Evolutionary conservation across 2,888 invertebrate species (phyloP).

Genomic region (Thymelicus acteon): DNA sequence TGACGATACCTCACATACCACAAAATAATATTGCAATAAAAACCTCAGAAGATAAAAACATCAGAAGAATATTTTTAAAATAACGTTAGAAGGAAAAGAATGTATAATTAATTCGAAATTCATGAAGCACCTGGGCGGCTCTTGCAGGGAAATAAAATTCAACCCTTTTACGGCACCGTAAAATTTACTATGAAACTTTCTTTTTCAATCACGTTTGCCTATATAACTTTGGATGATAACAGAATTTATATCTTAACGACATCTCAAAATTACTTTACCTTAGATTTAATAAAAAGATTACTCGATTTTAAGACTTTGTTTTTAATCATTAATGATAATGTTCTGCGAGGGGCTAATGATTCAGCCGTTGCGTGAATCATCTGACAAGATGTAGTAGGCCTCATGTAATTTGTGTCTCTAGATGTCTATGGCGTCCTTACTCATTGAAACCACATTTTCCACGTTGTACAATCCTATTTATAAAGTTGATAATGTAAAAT

Average conservation of each 20-base stretch:
- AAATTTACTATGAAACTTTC: conserved; percentile 10
- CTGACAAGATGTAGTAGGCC: too few relatives aligned
- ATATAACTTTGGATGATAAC: not conserved
- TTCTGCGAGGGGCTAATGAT: not conserved
- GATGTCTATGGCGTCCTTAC: too few relatives aligned
- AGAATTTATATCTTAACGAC: conserved; percentile 5
- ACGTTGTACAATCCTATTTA: too few relatives aligned
- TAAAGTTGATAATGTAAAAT: too few relatives aligned
- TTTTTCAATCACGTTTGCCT: conserved; percentile 3
- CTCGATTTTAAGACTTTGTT: not conserved
- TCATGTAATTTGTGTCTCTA: too few relatives aligned
- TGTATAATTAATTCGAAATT: conserved; percentile 12
- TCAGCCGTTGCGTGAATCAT: too few relatives aligned
- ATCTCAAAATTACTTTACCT: not conserved
- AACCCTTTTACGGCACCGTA: conserved; percentile 11
- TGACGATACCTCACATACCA: not conserved
- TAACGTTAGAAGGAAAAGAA: conserved; percentile 2
- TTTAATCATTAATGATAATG: not conserved
- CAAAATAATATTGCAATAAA: not conserved
- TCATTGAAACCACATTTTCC: too few relatives aligned
- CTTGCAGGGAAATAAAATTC: conserved; percentile 4
- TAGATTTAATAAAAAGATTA: conserved; percentile 1
- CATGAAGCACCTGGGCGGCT: conserved; percentile 8
- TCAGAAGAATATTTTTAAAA: not conserved
- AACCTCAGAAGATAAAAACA: not conserved